Evolutionary conservation across 2,888 invertebrate genomes (phyloP).

Genomic region (Protodeltote pygarga): DNA sequence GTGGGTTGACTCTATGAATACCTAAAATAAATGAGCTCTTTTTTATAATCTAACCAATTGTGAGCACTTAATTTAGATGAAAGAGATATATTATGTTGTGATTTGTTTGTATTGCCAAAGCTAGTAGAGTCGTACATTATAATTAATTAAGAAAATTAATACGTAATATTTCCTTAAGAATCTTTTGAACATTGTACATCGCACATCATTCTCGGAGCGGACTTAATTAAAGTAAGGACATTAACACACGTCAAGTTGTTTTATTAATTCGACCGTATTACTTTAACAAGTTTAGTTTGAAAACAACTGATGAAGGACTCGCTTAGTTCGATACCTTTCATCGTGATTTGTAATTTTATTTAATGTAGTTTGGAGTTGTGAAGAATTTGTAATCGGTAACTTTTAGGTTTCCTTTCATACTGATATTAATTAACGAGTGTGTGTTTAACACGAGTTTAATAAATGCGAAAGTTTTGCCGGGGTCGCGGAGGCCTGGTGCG

Average conservation of each 20-base stretch:
- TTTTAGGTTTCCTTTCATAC: slow-evolving; percentile 81
- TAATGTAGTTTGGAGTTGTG: slow-evolving; percentile 63
- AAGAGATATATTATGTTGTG: slow-evolving; percentile 32
- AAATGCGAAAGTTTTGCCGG: slow-evolving; percentile 70
- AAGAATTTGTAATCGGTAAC: slow-evolving; percentile 75
- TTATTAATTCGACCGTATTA: slow-evolving; percentile 69
- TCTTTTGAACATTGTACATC: slow-evolving; percentile 50
- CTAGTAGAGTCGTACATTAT: slow-evolving; percentile 38
- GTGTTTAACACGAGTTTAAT: slow-evolving; percentile 74
- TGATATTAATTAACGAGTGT: slow-evolving; percentile 80
- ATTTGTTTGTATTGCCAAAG: slow-evolving; percentile 25
- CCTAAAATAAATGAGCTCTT: slow-evolving; percentile 39
- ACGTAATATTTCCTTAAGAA: slow-evolving; percentile 50
- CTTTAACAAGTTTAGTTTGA: slow-evolving; percentile 70
- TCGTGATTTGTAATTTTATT: slow-evolving; percentile 67
- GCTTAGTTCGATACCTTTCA: slow-evolving; percentile 61
- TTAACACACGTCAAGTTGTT: slow-evolving; percentile 63
- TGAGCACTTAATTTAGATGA: slow-evolving; percentile 30
- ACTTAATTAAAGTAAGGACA: slow-evolving; percentile 58
- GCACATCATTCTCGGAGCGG: slow-evolving; percentile 51
- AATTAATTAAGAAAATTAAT: slow-evolving; percentile 61
- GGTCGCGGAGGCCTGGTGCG: slow-evolving; percentile 33
- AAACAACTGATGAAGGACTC: slow-evolving; percentile 66
- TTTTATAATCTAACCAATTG: slow-evolving; percentile 32
- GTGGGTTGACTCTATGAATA: slow-evolving; percentile 40